These are phyloP conservation scores for Adelphocoris suturalis DNA, from an alignment of 2,888 invertebrate species.

Conservation along the genomic window DNA sequence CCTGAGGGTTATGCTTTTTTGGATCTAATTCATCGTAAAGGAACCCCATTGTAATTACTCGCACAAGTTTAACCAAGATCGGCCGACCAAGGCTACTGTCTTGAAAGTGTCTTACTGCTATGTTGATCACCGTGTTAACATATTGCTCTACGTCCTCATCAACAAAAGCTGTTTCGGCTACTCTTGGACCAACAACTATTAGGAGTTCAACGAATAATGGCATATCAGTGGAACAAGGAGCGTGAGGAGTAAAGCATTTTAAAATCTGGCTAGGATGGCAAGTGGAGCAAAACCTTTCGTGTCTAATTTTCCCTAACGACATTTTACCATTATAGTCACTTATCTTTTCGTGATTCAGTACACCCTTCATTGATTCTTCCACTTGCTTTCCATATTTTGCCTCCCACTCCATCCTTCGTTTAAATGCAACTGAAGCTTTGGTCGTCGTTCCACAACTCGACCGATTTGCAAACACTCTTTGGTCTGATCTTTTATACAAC, in stretches of 20 bases:
- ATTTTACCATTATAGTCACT: neutral
- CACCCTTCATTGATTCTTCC: constrained; percentile 49
- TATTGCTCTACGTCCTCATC: constrained; percentile 26
- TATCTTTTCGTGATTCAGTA: neutral
- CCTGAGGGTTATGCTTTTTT: constrained; percentile 77
- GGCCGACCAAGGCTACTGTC: constrained; percentile 33
- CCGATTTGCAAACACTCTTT: neutral
- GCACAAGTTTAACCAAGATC: constrained; percentile 29
- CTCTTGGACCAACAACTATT: constrained; percentile 4
- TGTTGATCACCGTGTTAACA: constrained; percentile 20
- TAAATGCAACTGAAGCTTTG: constrained; percentile 66
- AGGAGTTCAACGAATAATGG: constrained; percentile 45
- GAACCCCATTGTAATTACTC: constrained; percentile 2
- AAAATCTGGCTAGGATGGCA: neutral
- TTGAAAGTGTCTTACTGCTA: constrained; percentile 41
- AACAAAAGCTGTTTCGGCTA: neutral
- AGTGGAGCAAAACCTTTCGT: neutral
- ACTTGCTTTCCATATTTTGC: constrained; percentile 61
- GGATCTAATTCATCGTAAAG: constrained; percentile 22
- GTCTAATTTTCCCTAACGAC: neutral
- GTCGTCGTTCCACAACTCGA: constrained; percentile 59
- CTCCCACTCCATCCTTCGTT: constrained; percentile 73
- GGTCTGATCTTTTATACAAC: constrained; percentile 79
- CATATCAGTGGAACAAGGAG: constrained; percentile 1
- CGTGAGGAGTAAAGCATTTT: neutral